These are phyloP conservation scores for Callyntrura guangdongensis DNA, from an alignment of 2,888 invertebrate genomes.

Conservation along the genomic window DNA sequence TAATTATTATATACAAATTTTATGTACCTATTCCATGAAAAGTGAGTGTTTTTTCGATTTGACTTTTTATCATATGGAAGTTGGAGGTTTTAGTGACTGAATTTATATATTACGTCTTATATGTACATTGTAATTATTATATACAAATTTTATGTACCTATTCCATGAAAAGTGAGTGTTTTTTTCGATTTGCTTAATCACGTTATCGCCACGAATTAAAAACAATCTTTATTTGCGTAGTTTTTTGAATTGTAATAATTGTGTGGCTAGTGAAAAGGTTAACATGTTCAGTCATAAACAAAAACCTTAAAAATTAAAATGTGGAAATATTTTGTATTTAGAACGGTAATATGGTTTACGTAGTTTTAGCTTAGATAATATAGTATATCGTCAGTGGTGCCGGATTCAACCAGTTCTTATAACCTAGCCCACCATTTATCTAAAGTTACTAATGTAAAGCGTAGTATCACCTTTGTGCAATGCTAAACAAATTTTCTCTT, in stretches of 20 bases:
- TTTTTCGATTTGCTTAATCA: background rate
- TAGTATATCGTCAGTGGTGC: too few species aligned
- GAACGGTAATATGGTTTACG: too few species aligned
- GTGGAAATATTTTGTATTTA: background rate
- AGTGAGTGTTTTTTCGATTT: background rate
- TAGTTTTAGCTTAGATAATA: too few species aligned
- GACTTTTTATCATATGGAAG: conserved; percentile 3
- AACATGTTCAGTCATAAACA: background rate
- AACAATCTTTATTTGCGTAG: too few species aligned
- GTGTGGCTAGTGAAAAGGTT: background rate
- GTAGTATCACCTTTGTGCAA: too few species aligned
- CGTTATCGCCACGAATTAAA: background rate
- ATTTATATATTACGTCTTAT: background rate
- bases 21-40: conserved; percentile 30
- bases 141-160: conserved; percentile 34
- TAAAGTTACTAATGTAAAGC: background rate
- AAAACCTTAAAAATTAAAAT: background rate
- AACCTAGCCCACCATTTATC: background rate
- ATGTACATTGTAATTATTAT: background rate
- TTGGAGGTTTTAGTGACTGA: conserved; percentile 19
- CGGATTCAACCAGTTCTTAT: background rate
- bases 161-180: background rate
- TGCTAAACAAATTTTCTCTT: too few species aligned
- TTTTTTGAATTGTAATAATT: background rate
- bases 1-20: background rate